A percentile compares a stretch with the other conserved stretches of the same genome.
These are phyloP conservation scores for Drosophila teissieri DNA, from an alignment of 1,140 invertebrate species.

Conservation along the genomic window DNA sequence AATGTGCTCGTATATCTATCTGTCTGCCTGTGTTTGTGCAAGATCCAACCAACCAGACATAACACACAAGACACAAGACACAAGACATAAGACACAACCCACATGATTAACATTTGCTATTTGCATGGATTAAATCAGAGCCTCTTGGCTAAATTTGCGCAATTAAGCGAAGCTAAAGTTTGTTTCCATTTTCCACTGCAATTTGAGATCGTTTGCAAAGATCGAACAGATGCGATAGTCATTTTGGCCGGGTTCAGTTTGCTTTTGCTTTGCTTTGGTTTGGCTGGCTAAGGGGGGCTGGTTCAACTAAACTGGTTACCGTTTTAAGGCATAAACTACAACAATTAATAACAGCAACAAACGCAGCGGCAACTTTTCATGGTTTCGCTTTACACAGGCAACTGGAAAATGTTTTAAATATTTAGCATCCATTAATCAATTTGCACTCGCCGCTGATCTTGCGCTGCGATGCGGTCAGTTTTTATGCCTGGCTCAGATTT, in stretches of 20 bases:
- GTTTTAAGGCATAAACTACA: constrained; percentile 58
- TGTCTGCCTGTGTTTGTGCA: constrained; percentile 9
- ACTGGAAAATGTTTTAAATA: constrained; percentile 76
- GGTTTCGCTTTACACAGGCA: constrained; percentile 67
- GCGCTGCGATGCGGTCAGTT: constrained; percentile 56
- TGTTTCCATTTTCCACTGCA: constrained; percentile 58
- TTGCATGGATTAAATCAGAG: constrained; percentile 67
- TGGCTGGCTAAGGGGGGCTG: not conserved
- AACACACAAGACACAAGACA: constrained; percentile 42
- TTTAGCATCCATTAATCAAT: constrained; percentile 78
- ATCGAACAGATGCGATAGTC: constrained; percentile 52
- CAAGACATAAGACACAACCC: constrained; percentile 52
- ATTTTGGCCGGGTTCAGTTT: not conserved
- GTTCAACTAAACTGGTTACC: constrained; percentile 48
- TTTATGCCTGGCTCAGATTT: constrained; percentile 22
- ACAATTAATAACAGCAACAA: constrained; percentile 60
- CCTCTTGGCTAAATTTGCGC: constrained; percentile 69
- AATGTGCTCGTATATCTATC: constrained; percentile 25
- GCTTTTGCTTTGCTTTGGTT: not conserved
- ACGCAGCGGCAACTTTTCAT: constrained; percentile 44
- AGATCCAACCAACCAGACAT: constrained; percentile 26
- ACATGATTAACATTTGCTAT: constrained; percentile 65
- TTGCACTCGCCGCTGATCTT: constrained; percentile 55
- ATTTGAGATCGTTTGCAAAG: constrained; percentile 53
- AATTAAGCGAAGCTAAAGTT: constrained; percentile 67